phyloP scores from a whole-genome alignment of 2,113 vertebrate genomes.

The Barnardius zonarius region DNA sequence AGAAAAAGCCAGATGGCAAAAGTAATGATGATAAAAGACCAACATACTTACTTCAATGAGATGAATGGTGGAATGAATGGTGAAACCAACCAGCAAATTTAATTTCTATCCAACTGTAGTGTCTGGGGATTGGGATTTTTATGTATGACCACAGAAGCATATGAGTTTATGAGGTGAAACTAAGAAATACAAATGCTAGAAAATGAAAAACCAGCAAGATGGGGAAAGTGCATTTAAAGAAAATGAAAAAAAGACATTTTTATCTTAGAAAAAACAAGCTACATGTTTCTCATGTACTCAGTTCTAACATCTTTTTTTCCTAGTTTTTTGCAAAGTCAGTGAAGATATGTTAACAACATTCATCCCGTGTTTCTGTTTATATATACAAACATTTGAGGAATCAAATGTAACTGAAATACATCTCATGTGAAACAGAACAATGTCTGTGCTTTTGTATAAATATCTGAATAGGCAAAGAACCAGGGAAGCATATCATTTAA shows the following conservation, averaged over 20 bases:
- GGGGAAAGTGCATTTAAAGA: neutral
- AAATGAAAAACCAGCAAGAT: neutral
- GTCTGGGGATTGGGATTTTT: neutral
- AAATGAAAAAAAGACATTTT: neutral
- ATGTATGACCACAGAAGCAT: neutral
- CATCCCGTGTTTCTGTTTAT: neutral
- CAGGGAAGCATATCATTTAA: neutral
- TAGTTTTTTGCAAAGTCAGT: neutral
- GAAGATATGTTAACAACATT: neutral
- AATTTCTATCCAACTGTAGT: neutral
- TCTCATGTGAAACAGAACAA: neutral
- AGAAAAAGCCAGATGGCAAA: neutral
- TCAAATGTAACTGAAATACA: neutral
- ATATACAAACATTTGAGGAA: neutral
- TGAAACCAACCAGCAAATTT: conserved; percentile 34
- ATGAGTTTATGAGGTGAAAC: neutral
- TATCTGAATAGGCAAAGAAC: neutral
- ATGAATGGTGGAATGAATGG: neutral
- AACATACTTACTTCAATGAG: neutral
- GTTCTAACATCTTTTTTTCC: neutral
- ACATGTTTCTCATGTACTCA: neutral
- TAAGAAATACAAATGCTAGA: neutral
- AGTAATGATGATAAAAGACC: neutral
- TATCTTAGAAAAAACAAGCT: neutral
- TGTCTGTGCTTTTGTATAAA: neutral